Base-by-base conservation (phyloP, 2,797 vertebrate species). In the Percopsis omiscomaycus region DNA sequence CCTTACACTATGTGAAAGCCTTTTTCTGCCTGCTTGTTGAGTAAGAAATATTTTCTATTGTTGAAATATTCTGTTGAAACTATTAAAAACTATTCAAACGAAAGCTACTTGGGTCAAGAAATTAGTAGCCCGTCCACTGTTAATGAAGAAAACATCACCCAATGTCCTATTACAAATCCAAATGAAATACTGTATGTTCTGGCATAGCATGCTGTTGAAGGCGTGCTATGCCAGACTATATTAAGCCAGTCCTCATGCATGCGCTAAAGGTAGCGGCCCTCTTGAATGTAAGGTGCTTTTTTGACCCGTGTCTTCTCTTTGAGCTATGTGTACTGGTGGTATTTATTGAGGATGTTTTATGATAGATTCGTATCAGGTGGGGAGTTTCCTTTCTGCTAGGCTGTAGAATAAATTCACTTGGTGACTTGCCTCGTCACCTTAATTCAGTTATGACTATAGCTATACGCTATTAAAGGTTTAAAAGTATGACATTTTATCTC, bases 251-350 rank as follows among this genome's bases (percentile, higher is more conserved):
- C 81, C 76, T 84, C 83, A 69, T 88, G 90, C 89, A 89, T 89
- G 89, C 79, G 71, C 84, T 85, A 68, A 80, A 44, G 77, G 85
- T 84, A 85, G 83, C 83, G 59, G 79, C 79, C 71, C 77, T 85
- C 83, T 89, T 82, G 87, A 88, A 88, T 89, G 89, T 90, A 85
- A 73, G 88, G 86, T 89, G 86, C 87, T 88, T 86, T 79, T 79
- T 85, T 70, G 76, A 89, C 75, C 72, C 16, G 65, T 83, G 72
- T 84, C 84, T 85, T 84, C 79, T 85, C 79, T 75, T 61, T 80
- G 68, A 80, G 74, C 76, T 84, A 15, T 67, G 64, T 73, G 71
- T 73, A 66, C 50, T 48, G 46, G 29, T 55, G 50, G 28, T 9
- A 72, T 67, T 47, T 59, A 68, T 53, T 27, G 55, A 74, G 77